These are phyloP conservation scores for Pangasius sanitwongsei DNA, from an alignment of 2,797 vertebrate species.

Conservation along the genomic window DNA sequence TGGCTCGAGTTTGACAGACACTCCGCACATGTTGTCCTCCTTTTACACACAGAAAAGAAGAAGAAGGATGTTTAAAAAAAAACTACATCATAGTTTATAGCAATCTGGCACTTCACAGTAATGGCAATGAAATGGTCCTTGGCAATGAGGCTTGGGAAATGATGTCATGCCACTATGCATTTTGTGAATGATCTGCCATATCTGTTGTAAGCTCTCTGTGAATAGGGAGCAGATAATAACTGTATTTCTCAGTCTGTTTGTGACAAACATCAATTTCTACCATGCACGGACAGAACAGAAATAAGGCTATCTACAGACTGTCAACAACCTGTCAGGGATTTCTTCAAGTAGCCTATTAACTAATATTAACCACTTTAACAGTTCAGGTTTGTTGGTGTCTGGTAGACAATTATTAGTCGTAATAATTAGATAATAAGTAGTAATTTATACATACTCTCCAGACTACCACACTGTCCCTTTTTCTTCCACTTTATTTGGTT, in stretches of 20 bases:
- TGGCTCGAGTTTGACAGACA: slow-evolving; percentile 94
- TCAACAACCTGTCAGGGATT: too few relatives aligned
- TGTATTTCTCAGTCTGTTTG: not conserved
- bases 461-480: not conserved
- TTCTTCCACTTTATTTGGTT: not conserved
- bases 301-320: too few relatives aligned
- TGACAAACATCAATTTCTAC: not conserved
- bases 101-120: too few relatives aligned
- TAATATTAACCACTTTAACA: too few relatives aligned
- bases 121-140: not conserved
- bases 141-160: not conserved
- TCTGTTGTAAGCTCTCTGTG: not conserved
- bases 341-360: too few relatives aligned
- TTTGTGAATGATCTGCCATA: not conserved
- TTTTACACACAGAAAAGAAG: slow-evolving; percentile 56
- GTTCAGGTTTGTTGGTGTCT: not conserved
- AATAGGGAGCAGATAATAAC: not conserved
- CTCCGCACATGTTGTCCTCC: slow-evolving; percentile 84
- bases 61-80: not conserved
- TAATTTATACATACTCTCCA: not conserved
- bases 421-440: too few relatives aligned
- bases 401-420: not conserved
- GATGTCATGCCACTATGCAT: not conserved
- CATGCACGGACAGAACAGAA: not conserved
- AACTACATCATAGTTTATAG: not conserved